Evolutionary conservation across 2,888 invertebrate genomes (phyloP).

Genomic region (Scaptomyza flava): DNA sequence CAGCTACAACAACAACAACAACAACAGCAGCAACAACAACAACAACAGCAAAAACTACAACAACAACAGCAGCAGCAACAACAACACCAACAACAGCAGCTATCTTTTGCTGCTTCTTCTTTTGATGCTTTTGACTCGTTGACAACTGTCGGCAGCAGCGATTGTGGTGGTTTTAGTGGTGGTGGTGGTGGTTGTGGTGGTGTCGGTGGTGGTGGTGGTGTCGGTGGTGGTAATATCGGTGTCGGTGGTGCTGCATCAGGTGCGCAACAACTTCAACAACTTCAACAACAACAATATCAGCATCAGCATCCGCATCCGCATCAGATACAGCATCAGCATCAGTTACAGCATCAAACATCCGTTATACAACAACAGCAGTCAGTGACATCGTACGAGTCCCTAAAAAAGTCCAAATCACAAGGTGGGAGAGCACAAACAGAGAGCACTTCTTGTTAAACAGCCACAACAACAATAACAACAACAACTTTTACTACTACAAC

Average conservation of each 20-base stretch:
- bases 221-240: constrained; percentile 38
- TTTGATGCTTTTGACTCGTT: constrained; percentile 50
- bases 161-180: constrained; percentile 32
- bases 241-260: constrained; percentile 46
- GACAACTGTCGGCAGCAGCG: constrained; percentile 18
- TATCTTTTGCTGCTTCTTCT: constrained; percentile 28
- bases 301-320: constrained; percentile 54
- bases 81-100: constrained; percentile 26
- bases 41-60: constrained; percentile 32
- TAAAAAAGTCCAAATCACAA: constrained; percentile 96
- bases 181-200: constrained; percentile 13
- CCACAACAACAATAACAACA: constrained; percentile 29
- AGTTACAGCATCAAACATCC: constrained; percentile 73
- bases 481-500: background rate
- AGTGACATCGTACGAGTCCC: constrained; percentile 85
- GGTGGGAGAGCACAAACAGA: constrained; percentile 90
- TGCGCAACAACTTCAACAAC: constrained; percentile 56
- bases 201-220: constrained; percentile 23
- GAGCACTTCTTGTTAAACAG: constrained; percentile 53
- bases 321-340: constrained; percentile 61
- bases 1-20: constrained; percentile 36
- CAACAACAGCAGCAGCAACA: constrained; percentile 34
- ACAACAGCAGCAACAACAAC: constrained; percentile 27
- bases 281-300: constrained; percentile 35
- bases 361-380: constrained; percentile 79